Percentiles rank a stretch among this genome's conserved stretches.
Evolutionary conservation across 2,113 vertebrate genomes (phyloP).

Genomic region (Centropus unirufus): DNA sequence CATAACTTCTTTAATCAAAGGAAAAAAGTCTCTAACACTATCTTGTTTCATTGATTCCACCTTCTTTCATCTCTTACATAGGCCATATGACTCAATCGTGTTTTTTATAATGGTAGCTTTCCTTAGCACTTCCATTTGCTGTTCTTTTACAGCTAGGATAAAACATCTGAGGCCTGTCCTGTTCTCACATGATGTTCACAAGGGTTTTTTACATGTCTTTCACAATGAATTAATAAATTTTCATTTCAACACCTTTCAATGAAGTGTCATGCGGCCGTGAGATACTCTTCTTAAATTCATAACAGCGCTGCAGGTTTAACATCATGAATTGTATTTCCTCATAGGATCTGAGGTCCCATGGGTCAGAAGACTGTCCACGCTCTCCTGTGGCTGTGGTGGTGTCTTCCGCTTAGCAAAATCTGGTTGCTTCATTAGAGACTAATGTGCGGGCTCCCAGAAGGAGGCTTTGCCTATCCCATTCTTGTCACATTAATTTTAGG

Average conservation of each 20-base stretch:
- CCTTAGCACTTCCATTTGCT: not conserved
- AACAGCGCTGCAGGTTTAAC: not conserved
- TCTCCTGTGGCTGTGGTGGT: not conserved
- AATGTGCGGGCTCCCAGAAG: not conserved
- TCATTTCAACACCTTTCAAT: not conserved
- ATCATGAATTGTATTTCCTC: not conserved
- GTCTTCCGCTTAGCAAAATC: not conserved
- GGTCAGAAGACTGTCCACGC: not conserved
- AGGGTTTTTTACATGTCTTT: not conserved
- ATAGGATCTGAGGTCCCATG: fast-evolving
- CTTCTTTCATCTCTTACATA: not conserved
- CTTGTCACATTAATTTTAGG: not conserved
- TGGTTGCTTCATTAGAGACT: not conserved
- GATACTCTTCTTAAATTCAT: not conserved
- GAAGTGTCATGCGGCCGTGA: not conserved
- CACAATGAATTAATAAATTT: not conserved
- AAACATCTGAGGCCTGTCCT: not conserved
- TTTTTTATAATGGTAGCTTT: not conserved
- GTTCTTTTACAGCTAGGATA: not conserved
- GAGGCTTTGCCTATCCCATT: not conserved
- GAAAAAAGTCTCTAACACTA: not conserved
- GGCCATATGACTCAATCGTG: not conserved
- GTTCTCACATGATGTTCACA: not conserved
- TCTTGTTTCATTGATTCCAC: not conserved
- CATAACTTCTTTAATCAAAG: not conserved